Percentiles rank a stretch among this genome's conserved stretches.
phyloP scores from a whole-genome alignment of 2,113 vertebrate genomes.

The Paradoxurus hermaphroditus region DNA sequence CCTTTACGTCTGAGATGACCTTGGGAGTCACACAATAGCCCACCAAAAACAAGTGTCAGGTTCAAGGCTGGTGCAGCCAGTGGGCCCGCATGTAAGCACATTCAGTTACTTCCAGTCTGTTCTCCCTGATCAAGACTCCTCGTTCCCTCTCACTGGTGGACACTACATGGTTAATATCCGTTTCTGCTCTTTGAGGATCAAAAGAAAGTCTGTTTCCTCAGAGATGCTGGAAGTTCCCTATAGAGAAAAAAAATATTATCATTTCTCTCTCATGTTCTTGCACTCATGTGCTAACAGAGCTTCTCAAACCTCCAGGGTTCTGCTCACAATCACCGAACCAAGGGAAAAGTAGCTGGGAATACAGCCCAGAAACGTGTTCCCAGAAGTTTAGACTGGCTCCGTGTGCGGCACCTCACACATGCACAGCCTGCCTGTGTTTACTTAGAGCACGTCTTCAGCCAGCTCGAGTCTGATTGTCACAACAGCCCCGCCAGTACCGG shows the following conservation, averaged over 20 bases:
- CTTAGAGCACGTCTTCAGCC: background rate
- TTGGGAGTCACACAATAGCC: rapidly evolving
- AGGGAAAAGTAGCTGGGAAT: conserved; percentile 51
- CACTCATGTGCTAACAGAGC: conserved; percentile 32
- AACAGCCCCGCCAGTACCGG: background rate
- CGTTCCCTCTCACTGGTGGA: background rate
- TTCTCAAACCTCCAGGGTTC: conserved; percentile 24
- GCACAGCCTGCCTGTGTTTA: background rate
- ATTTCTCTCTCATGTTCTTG: conserved; percentile 66
- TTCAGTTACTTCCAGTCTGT: background rate
- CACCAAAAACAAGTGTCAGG: background rate
- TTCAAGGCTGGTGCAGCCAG: background rate
- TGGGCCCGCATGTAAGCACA: rapidly evolving
- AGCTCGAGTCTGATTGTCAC: background rate
- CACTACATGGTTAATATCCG: conserved; percentile 46
- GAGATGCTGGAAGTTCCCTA: conserved; percentile 66
- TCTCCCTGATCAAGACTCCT: background rate
- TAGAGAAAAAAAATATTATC: conserved; percentile 74
- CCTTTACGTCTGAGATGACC: background rate
- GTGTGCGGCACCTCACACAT: background rate
- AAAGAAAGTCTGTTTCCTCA: conserved; percentile 63
- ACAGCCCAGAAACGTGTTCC: conserved; percentile 13
- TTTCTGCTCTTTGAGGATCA: conserved; percentile 47
- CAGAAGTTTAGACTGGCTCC: conserved; percentile 21
- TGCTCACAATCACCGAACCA: conserved; percentile 4